Percentiles rank a stretch among this genome's conserved stretches.
These are phyloP conservation scores for Leucoraja ocellata DNA, from an alignment of 2,797 vertebrate genomes.

Conservation along the genomic window DNA sequence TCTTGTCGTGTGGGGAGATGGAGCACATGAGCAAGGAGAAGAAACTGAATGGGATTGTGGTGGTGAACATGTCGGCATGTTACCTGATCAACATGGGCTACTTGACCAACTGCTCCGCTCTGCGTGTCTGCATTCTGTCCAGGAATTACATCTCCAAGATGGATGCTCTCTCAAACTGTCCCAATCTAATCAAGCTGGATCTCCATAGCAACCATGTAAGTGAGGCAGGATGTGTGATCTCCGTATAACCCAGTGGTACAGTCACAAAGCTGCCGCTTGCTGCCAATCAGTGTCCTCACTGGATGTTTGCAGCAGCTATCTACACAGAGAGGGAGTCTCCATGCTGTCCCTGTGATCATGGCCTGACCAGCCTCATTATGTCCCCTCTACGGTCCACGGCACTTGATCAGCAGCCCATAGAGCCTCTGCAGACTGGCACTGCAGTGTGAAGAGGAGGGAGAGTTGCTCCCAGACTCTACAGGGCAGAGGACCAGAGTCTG, in stretches of 20 bases:
- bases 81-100: conserved; percentile 48
- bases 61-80: conserved; percentile 48
- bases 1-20: conserved; percentile 44
- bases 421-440: not conserved
- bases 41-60: conserved; percentile 47
- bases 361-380: not conserved
- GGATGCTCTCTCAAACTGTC: conserved; percentile 50
- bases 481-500: not conserved
- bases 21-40: conserved; percentile 42
- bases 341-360: not conserved
- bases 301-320: not conserved
- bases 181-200: conserved; percentile 58
- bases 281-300: not conserved
- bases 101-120: conserved; percentile 49
- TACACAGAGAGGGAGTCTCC: not conserved
- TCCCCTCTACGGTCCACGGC: not conserved
- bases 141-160: conserved; percentile 55
- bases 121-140: conserved; percentile 54
- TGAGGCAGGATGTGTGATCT: not conserved
- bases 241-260: not conserved
- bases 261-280: not conserved
- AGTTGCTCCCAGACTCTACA: not conserved
- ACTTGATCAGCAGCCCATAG: not conserved
- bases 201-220: conserved; percentile 58
- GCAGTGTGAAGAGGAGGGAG: not conserved